These are phyloP conservation scores for Merops nubicus DNA, from an alignment of 2,113 vertebrate species.

Conservation along the genomic window DNA sequence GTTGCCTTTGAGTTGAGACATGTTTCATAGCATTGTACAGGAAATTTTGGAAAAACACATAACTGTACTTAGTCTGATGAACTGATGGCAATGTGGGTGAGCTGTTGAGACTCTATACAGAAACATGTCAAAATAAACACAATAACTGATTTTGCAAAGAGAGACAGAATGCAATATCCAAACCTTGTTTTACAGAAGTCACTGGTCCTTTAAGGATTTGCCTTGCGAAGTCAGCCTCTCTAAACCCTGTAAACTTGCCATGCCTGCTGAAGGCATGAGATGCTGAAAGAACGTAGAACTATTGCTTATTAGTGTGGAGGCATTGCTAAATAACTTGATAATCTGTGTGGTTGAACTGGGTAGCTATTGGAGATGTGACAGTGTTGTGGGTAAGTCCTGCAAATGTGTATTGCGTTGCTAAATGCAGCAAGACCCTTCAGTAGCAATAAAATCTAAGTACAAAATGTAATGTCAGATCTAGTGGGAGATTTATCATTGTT, in stretches of 20 bases:
- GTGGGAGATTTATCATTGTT: background rate
- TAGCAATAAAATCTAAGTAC: background rate
- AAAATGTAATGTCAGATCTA: background rate
- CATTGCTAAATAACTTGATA: background rate
- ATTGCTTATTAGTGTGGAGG: background rate
- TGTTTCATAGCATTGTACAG: background rate
- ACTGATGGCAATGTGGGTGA: background rate
- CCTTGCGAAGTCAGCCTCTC: background rate
- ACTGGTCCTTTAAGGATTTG: background rate
- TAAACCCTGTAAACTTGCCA: background rate
- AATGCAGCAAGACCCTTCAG: background rate
- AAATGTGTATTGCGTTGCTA: background rate
- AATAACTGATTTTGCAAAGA: background rate
- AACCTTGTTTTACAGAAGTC: background rate
- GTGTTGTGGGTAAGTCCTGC: background rate
- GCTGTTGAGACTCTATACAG: background rate
- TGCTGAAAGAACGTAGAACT: background rate
- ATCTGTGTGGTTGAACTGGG: background rate
- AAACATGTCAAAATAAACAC: background rate
- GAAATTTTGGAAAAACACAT: fast-evolving
- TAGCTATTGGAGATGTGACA: background rate
- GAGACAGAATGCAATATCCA: background rate
- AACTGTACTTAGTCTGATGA: background rate
- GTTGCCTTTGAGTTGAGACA: background rate
- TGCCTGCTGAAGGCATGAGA: background rate